These are phyloP conservation scores for Drosophila ambigua DNA, from an alignment of 1,140 invertebrate species.

Conservation along the genomic window DNA sequence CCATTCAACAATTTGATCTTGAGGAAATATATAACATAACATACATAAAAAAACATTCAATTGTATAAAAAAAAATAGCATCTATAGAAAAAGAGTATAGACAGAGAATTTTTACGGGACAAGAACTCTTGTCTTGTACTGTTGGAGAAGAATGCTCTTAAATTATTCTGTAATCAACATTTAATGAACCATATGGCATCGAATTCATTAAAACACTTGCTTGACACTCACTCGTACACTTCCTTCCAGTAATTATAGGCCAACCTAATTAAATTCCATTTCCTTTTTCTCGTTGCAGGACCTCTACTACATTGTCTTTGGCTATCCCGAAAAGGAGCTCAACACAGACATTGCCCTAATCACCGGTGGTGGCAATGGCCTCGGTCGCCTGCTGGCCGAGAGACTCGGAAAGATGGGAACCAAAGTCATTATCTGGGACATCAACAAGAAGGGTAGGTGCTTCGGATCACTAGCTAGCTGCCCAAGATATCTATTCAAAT, in stretches of 20 bases:
- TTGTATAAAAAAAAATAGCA: too few species aligned
- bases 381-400: slow-evolving; percentile 93
- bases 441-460: slow-evolving; percentile 91
- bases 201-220: neutral
- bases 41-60: too few species aligned
- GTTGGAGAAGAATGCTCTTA: too few species aligned
- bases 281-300: slow-evolving; percentile 71
- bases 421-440: slow-evolving; percentile 94
- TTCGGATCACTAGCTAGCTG: too few species aligned
- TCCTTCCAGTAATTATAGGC: slow-evolving; percentile 4
- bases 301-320: slow-evolving; percentile 85
- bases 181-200: too few species aligned
- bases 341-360: slow-evolving; percentile 91
- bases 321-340: slow-evolving; percentile 86
- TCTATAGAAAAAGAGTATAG: too few species aligned
- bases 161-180: too few species aligned
- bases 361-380: slow-evolving; percentile 94
- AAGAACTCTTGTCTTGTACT: too few species aligned
- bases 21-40: too few species aligned
- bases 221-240: slow-evolving; percentile 25
- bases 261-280: slow-evolving; percentile 30
- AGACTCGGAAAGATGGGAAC: slow-evolving; percentile 92
- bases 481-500: slow-evolving; percentile 2
- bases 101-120: too few species aligned
- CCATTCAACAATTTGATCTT: too few species aligned